These are phyloP conservation scores for Lasioglossum zephyrum DNA, from an alignment of 2,888 invertebrate species.

Conservation along the genomic window DNA sequence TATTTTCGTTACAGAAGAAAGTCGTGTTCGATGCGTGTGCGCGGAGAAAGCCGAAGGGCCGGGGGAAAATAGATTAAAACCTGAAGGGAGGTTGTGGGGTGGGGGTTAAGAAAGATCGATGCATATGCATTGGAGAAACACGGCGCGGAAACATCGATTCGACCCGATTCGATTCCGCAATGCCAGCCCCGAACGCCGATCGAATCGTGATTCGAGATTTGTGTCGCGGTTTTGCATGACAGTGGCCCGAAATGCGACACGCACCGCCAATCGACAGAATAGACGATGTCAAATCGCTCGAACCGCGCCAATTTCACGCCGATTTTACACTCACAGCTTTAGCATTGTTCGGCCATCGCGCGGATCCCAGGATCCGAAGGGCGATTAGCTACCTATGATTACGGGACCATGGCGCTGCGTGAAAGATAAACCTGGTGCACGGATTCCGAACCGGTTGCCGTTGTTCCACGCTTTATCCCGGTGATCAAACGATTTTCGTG, in stretches of 20 bases:
- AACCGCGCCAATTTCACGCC: conserved; percentile 65
- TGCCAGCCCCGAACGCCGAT: conserved; percentile 65
- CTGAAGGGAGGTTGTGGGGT: neutral
- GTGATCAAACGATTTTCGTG: neutral
- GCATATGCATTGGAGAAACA: conserved; percentile 47
- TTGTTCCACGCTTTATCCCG: neutral
- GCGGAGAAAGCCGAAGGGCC: neutral
- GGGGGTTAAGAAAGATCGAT: conserved; percentile 29
- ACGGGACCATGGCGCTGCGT: conserved; percentile 15
- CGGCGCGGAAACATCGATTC: conserved; percentile 67
- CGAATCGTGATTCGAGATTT: conserved; percentile 74
- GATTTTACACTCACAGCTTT: conserved; percentile 52
- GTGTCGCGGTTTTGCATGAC: conserved; percentile 76
- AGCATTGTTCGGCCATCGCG: conserved; percentile 30
- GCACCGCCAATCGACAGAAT: conserved; percentile 65
- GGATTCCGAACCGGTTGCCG: neutral
- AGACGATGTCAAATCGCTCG: conserved; percentile 71
- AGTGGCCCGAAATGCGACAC: conserved; percentile 73
- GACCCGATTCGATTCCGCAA: conserved; percentile 65
- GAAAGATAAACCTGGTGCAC: conserved; percentile 5
- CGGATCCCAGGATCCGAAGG: neutral
- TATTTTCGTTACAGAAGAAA: conserved; percentile 14
- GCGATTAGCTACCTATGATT: conserved; percentile 41
- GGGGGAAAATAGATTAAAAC: neutral
- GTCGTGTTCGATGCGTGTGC: conserved; percentile 18